Conservation (phyloP, 2,113 vertebrate species). For the Mus pahari region DNA sequence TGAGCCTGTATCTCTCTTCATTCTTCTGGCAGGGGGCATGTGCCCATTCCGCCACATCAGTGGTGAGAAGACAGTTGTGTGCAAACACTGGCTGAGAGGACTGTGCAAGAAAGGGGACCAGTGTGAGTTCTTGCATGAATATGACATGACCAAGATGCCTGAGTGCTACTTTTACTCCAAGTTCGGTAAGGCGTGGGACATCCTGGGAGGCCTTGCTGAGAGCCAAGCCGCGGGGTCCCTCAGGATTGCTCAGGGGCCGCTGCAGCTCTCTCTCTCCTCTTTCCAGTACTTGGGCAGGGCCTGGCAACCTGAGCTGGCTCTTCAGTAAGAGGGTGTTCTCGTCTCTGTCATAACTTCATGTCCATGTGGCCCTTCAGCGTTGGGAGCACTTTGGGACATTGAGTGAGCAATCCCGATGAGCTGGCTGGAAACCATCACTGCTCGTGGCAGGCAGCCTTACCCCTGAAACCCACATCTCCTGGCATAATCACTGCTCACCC, state of each 20-base stretch:
- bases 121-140: conserved; percentile 98
- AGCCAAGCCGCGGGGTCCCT: not conserved
- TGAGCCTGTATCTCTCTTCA: not conserved
- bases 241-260: accelerated
- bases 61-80: conserved; percentile 99
- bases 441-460: not conserved
- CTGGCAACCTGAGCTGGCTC: not conserved
- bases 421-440: not conserved
- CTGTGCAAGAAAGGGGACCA: conserved; percentile 99
- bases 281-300: not conserved
- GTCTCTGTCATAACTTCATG: not conserved
- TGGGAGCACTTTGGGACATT: not conserved
- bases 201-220: not conserved
- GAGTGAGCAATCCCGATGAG: not conserved
- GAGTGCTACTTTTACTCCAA: conserved; percentile 99
- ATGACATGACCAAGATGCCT: conserved; percentile 99
- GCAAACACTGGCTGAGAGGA: conserved; percentile 98
- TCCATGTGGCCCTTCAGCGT: not conserved
- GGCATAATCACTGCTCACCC: not conserved
- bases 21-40: conserved; percentile 92
- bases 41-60: conserved; percentile 99
- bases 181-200: conserved; percentile 89
- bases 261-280: not conserved
- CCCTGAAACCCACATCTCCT: not conserved
- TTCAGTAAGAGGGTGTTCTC: not conserved